Evolutionary conservation across 1,140 invertebrate species (phyloP).

Genomic region (Colletes latitarsis): DNA sequence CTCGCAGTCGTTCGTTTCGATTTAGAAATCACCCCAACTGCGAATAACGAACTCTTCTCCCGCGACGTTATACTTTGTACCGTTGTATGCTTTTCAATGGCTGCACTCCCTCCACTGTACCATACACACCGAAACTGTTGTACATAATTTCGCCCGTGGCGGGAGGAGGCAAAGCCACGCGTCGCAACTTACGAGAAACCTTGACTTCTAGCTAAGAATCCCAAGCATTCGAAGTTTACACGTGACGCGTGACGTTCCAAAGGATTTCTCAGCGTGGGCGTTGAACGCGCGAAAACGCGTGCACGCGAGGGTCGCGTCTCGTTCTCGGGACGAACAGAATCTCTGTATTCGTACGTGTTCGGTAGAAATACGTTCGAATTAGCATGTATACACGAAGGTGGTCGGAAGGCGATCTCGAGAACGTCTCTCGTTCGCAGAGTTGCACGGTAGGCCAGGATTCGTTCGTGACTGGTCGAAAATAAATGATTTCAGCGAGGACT

Average conservation of each 20-base stretch:
- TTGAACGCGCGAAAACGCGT: background rate
- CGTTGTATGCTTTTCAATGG: background rate
- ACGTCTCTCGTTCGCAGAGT: background rate
- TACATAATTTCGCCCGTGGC: slow-evolving; percentile 40
- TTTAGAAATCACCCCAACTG: no score
- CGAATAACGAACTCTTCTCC: background rate
- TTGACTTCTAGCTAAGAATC: slow-evolving; percentile 45
- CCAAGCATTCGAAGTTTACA: slow-evolving; percentile 54
- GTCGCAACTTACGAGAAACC: slow-evolving; percentile 19
- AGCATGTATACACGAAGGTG: slow-evolving; percentile 41
- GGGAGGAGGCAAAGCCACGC: slow-evolving; percentile 23
- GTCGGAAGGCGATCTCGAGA: background rate
- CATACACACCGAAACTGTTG: slow-evolving; percentile 31
- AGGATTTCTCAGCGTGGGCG: slow-evolving; percentile 7
- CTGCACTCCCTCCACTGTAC: background rate
- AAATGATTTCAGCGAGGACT: no score
- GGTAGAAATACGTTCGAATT: slow-evolving; percentile 17
- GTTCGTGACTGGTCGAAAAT: no score
- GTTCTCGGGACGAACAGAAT: slow-evolving; percentile 18
- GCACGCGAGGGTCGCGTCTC: background rate
- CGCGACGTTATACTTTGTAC: background rate
- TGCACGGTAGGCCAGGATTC: background rate
- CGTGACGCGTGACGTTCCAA: slow-evolving; percentile 45
- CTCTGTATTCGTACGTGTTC: slow-evolving; percentile 18
- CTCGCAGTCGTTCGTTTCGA: no score